Evolutionary conservation across 2,888 invertebrate species (phyloP).

Genomic region (Trissolcus japonicus): DNA sequence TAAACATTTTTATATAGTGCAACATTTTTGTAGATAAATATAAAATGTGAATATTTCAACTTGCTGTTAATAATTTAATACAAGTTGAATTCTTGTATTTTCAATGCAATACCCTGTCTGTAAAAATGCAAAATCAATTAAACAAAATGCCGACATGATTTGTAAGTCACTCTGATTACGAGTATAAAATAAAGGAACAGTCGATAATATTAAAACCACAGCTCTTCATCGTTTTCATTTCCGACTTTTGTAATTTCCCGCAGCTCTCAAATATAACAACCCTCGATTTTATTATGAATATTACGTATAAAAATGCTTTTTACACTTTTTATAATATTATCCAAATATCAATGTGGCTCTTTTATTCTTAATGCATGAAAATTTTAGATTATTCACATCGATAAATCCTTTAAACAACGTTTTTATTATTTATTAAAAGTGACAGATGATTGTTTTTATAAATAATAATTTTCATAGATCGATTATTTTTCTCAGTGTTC

Average conservation of each 20-base stretch:
- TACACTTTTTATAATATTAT: constrained; percentile 13
- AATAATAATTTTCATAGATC: too few species aligned
- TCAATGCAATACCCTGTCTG: background rate
- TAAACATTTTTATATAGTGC: too few species aligned
- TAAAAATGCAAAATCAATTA: constrained; percentile 18
- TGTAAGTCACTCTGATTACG: constrained; percentile 29
- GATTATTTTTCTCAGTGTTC: too few species aligned
- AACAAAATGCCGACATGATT: constrained; percentile 34
- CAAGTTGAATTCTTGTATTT: too few species aligned
- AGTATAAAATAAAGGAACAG: constrained; percentile 60
- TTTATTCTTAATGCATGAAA: too few species aligned
- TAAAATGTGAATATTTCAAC: too few species aligned
- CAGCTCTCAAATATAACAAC: constrained; percentile 65
- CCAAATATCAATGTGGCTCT: background rate
- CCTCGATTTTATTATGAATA: constrained; percentile 47
- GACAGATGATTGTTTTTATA: background rate
- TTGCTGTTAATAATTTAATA: too few species aligned
- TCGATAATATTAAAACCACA: constrained; percentile 74
- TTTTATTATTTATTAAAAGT: background rate
- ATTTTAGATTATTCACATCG: background rate
- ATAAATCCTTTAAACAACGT: background rate
- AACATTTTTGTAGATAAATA: too few species aligned
- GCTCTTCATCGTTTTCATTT: constrained; percentile 71
- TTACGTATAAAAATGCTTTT: constrained; percentile 33
- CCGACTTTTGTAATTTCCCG: constrained; percentile 76